A percentile compares a stretch with the other conserved stretches of the same genome.
Conservation (phyloP, 2,113 vertebrate species). For the Speoplatyrhinus poulsoni region DNA sequence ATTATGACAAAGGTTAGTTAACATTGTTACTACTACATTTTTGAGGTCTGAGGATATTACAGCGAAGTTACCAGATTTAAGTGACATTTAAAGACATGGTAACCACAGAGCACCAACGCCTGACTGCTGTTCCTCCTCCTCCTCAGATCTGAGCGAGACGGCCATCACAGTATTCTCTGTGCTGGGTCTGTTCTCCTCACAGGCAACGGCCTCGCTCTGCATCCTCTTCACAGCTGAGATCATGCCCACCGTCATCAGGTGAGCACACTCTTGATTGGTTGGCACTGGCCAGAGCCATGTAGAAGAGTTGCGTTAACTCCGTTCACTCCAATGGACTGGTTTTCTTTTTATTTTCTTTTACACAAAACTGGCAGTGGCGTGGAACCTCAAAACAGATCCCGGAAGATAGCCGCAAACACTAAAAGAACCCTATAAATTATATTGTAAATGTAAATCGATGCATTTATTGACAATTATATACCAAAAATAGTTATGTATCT, state of each 20-base stretch:
- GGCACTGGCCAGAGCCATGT: not conserved
- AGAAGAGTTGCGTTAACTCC: too few relatives aligned
- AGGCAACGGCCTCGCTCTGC: conserved; percentile 83
- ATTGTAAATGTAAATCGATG: too few relatives aligned
- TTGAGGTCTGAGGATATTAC: not conserved
- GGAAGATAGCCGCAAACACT: too few relatives aligned
- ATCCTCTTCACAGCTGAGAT: conserved; percentile 86
- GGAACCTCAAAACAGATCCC: too few relatives aligned
- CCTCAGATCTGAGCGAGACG: conserved; percentile 82
- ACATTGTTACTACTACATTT: not conserved
- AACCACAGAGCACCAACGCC: not conserved
- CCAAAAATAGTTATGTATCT: too few relatives aligned
- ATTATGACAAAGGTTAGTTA: not conserved
- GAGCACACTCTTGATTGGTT: conserved; percentile 3
- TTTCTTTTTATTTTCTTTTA: too few relatives aligned
- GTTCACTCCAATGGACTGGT: too few relatives aligned
- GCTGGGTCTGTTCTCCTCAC: conserved; percentile 86
- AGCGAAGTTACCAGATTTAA: not conserved
- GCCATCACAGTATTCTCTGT: conserved; percentile 86
- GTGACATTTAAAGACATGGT: not conserved
- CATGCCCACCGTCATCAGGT: conserved; percentile 89
- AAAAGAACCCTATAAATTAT: too few relatives aligned
- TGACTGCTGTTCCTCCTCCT: not conserved
- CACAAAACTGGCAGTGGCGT: too few relatives aligned
- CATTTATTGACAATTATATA: too few relatives aligned